Evolutionary conservation across 2,888 invertebrate species (phyloP).

Genomic region (Pachliopta kotzebuea): DNA sequence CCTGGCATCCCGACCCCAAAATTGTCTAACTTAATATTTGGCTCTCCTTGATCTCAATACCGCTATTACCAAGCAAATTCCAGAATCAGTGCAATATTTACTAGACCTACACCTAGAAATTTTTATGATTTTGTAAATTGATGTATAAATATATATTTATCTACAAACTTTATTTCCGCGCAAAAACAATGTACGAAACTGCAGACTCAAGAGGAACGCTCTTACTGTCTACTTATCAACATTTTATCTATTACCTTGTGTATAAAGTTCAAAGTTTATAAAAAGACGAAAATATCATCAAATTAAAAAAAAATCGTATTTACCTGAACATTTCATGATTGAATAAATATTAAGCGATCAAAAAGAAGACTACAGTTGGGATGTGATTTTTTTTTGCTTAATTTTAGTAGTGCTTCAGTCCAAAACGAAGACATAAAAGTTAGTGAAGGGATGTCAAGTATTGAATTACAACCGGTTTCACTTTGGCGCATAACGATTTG

Average conservation of each 20-base stretch:
- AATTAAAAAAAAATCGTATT: too few species aligned
- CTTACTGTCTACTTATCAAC: too few species aligned
- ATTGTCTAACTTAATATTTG: constrained; percentile 59
- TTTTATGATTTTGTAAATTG: neutral
- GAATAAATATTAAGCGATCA: neutral
- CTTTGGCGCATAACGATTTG: constrained; percentile 55
- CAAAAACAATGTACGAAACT: too few species aligned
- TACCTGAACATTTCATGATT: neutral
- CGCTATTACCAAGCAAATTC: constrained; percentile 42
- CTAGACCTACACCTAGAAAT: constrained; percentile 39
- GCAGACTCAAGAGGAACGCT: too few species aligned
- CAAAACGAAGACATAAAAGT: constrained; percentile 33
- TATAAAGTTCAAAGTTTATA: too few species aligned
- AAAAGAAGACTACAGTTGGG: neutral
- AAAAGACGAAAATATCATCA: too few species aligned
- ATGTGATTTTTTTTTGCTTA: constrained; percentile 23
- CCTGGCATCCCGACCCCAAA: constrained; percentile 64
- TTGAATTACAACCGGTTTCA: constrained; percentile 61
- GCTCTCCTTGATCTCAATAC: constrained; percentile 46
- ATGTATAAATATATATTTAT: neutral
- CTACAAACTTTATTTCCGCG: neutral
- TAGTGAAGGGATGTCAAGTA: constrained; percentile 34
- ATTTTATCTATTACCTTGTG: too few species aligned
- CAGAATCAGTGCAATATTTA: constrained; percentile 51
- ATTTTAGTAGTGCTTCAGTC: constrained; percentile 25